Evolutionary conservation across 2,888 invertebrate genomes (phyloP), one percentile per base, ranked within the genome.

Genomic region (Lymantria dispar): DNA sequence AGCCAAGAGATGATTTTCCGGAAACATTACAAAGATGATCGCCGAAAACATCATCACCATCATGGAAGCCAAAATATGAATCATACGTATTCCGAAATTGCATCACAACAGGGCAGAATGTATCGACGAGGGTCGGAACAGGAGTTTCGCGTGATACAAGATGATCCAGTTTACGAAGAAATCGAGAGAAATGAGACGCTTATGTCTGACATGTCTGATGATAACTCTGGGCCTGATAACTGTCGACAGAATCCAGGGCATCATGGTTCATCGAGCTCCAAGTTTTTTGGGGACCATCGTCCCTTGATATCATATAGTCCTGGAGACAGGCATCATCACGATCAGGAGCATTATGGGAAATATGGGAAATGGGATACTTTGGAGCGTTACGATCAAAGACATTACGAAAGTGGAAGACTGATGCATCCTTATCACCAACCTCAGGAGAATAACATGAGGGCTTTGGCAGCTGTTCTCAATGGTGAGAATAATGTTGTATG

Each of bases 401-500:
- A 89, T 39, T 91, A 88, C 43, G 91, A 92, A 70, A 87, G 92
- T 73, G 89, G 92, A 47, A 81, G 92, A 58, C 79, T 92, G 62
- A 86, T 92, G 78, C 92, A 92, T 58, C 91, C 87, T 0, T 91
- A 89, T 70, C 92, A 92, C 52, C 90, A 91, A 62, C 93, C 93
- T 0, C 90, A 89, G 33, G 91, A 91, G 56, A 93, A 88, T 67
- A 92, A 93, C 53, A 93, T 93, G 82, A 83, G 94, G 58, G 93
- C 94, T 8, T 66, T 94, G 60, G 95, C 97, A 30, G 97, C 97
- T 11, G 97, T 97, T 56, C 89, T 97, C 48, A 96, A 97, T 77
- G 96, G 97, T 43, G 95, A 96, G 72, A 95, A 95, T 73, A 96
- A 96, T 55, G 97, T 97, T 53, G 96, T 97, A 52, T 97, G 97